Evolutionary conservation across 1,140 invertebrate species (phyloP).

Genomic region (Cherax destructor): DNA sequence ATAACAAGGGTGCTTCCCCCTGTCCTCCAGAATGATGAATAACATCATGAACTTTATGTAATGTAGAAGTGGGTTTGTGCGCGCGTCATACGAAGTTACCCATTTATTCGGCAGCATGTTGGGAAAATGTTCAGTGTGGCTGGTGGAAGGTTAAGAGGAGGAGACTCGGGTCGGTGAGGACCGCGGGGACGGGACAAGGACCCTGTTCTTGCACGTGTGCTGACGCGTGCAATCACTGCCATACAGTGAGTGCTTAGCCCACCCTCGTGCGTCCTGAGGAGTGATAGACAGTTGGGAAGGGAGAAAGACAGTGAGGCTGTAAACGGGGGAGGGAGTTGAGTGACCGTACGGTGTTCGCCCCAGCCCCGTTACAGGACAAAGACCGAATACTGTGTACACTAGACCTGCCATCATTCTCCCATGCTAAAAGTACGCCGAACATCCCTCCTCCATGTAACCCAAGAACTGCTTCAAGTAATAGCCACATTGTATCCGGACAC

Average conservation of each 20-base stretch:
- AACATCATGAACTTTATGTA: neutral
- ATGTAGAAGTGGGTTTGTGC: too few species aligned
- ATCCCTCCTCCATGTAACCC: slow-evolving; percentile 17
- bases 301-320: neutral
- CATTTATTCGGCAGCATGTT: neutral
- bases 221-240: slow-evolving; percentile 41
- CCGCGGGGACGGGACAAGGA: slow-evolving; percentile 63
- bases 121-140: slow-evolving; percentile 45
- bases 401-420: neutral
- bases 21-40: neutral
- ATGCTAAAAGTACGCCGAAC: neutral
- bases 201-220: slow-evolving; percentile 52
- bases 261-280: slow-evolving; percentile 54
- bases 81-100: neutral
- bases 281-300: neutral
- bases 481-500: slow-evolving; percentile 19
- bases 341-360: slow-evolving; percentile 54
- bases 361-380: slow-evolving; percentile 63
- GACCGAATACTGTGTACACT: slow-evolving; percentile 38
- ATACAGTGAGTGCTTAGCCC: slow-evolving; percentile 57
- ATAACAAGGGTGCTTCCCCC: neutral
- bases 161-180: slow-evolving; percentile 41
- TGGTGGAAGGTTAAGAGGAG: slow-evolving; percentile 57
- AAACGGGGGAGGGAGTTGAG: slow-evolving; percentile 41
- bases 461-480: neutral